phyloP scores from a whole-genome alignment of 2,888 invertebrate species.

The Cryptocephalus moraei region DNA sequence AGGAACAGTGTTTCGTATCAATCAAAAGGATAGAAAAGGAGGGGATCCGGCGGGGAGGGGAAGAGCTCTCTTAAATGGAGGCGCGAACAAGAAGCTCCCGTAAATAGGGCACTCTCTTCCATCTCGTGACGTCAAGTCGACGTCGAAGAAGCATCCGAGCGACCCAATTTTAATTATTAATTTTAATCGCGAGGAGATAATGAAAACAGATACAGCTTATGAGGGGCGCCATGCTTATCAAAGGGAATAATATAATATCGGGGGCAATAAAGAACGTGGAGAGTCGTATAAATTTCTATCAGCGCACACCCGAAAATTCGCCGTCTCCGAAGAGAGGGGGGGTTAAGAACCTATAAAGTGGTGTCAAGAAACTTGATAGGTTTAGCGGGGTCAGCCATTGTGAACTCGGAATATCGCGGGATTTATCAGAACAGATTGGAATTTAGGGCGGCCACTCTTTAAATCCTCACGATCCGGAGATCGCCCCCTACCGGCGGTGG shows the following conservation, averaged over 20 bases:
- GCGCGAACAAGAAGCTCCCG: slow-evolving; percentile 14
- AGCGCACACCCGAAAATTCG: too few relatives aligned
- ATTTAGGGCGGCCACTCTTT: slow-evolving; percentile 17
- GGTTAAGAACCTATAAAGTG: slow-evolving; percentile 8
- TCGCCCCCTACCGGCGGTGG: slow-evolving; percentile 1
- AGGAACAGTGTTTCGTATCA: slow-evolving; percentile 22
- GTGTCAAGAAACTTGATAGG: slow-evolving; percentile 24
- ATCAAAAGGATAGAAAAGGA: slow-evolving; percentile 22
- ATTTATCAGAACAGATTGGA: slow-evolving; percentile 26
- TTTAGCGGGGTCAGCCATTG: slow-evolving; percentile 25
- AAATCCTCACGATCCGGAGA: slow-evolving; percentile 12
- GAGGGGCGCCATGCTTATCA: too few relatives aligned
- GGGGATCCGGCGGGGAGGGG: too few relatives aligned
- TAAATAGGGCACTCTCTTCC: slow-evolving; percentile 2
- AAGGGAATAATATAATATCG: too few relatives aligned
- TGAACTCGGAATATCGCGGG: slow-evolving; percentile 27
- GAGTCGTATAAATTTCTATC: too few relatives aligned
- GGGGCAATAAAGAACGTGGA: too few relatives aligned
- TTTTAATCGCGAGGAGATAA: too few relatives aligned
- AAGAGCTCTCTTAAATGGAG: slow-evolving; percentile 3
- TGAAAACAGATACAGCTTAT: too few relatives aligned
- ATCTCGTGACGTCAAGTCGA: too few relatives aligned
- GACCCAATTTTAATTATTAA: too few relatives aligned
- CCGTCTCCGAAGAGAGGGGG: too few relatives aligned
- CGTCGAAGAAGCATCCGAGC: too few relatives aligned